These are phyloP conservation scores for Sigmodon hispidus DNA, from an alignment of 2,113 vertebrate genomes.

Conservation along the genomic window DNA sequence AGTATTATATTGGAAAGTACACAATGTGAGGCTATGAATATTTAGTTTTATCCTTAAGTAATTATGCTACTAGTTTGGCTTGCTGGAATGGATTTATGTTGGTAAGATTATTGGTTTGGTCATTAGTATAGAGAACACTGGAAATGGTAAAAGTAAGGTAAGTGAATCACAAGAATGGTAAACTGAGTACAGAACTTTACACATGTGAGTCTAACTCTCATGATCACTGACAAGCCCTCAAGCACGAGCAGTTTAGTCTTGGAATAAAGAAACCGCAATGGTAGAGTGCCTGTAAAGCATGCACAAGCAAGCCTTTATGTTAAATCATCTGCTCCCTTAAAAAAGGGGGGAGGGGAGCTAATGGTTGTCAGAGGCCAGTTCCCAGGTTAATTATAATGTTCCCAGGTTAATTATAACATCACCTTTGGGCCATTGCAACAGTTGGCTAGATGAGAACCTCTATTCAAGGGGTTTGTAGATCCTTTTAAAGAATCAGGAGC, in stretches of 20 bases:
- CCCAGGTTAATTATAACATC: neutral
- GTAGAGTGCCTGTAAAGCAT: no score
- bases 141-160: constrained; percentile 4
- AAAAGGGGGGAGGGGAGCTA: rapidly evolving
- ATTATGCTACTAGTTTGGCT: constrained; percentile 21
- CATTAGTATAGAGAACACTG: neutral
- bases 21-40: neutral
- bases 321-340: neutral
- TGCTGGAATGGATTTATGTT: constrained; percentile 20
- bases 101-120: constrained; percentile 1
- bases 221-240: neutral
- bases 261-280: neutral
- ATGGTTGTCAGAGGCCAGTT: neutral
- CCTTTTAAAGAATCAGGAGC: neutral
- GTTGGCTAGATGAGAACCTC: neutral
- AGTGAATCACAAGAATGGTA: neutral
- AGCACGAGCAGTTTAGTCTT: neutral
- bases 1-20: constrained; percentile 30
- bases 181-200: neutral
- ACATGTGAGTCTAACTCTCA: neutral
- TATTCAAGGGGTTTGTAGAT: neutral
- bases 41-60: constrained; percentile 10
- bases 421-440: neutral
- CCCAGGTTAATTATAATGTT: neutral
- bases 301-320: neutral